Evolutionary conservation across 2,113 vertebrate species (phyloP), one percentile per base, ranked within the genome.

Genomic region (Melanotaenia duboulayi): DNA sequence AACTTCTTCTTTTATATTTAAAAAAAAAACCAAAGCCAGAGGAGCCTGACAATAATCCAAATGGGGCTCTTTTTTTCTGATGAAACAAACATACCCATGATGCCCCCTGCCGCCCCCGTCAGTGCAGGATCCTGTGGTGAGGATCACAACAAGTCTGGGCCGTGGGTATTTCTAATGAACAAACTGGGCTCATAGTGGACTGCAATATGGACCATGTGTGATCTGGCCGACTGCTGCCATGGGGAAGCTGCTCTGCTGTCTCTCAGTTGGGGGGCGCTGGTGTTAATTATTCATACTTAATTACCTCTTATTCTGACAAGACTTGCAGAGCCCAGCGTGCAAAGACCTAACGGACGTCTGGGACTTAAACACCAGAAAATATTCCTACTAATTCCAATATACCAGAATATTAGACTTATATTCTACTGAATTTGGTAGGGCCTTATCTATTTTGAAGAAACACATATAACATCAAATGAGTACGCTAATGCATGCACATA

Each of bases 271-370:
- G 85, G 88, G 78, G 63, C 56, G 60, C 78, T 69, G 76, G 80
- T 89, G 86, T 92, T 94, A 95, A 94, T 95, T 94, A 95, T 94
- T 94, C 90, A 94, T 92, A 91, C 87, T 93, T 94, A 92, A 93
- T 95, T 94, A 94, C 90, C 90, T 89, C 86, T 90, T 87, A 90
- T 80, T 72, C 83, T 86, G 83, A 90, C 81, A 64, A 81, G 76
- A 39, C 82, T 65, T 19, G 11, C 32, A 60, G 64, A 81, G 83
- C 84, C 68, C 80, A 89, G 84, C 64, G 63, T 91, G 83, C 86
- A 91, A 86, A 76, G 76, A 90, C 89, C 71, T 82, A 86, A 81
- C 73, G 56, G 77, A 84, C 74, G 77, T 91, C 83, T 82, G 82
- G 76, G 88, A 82, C 55, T 74, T 60, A 48, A 49, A 35, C 46